These are phyloP conservation scores for Ciconia maguari DNA, from an alignment of 2,113 vertebrate species.

Conservation along the genomic window DNA sequence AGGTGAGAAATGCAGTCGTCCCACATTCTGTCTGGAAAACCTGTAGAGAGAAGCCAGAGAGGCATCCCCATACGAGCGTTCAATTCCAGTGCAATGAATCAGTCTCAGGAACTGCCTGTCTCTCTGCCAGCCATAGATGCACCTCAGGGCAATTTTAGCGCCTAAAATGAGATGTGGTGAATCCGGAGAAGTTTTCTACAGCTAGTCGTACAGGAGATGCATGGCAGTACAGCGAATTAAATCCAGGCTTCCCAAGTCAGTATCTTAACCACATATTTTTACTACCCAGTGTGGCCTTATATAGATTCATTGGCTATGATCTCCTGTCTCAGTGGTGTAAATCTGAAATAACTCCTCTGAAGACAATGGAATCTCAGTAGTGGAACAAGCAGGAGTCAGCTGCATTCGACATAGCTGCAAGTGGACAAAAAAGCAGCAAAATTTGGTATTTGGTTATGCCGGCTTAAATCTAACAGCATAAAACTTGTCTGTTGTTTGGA, in stretches of 20 bases:
- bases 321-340: not conserved
- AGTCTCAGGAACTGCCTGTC: not conserved
- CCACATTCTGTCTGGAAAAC: not conserved
- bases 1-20: not conserved
- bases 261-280: not conserved
- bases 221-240: not conserved
- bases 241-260: not conserved
- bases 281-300: not conserved
- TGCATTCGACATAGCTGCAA: not conserved
- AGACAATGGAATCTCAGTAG: not conserved
- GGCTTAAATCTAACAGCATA: not conserved
- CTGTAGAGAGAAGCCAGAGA: not conserved
- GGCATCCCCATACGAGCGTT: not conserved
- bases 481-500: not conserved
- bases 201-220: not conserved
- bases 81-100: accelerated
- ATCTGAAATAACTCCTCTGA: not conserved
- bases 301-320: not conserved
- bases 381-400: not conserved
- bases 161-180: not conserved
- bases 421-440: not conserved
- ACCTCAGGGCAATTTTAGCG: not conserved
- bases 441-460: not conserved
- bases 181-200: not conserved
- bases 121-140: not conserved